Percentiles rank a stretch among this genome's conserved stretches.
Evolutionary conservation across 2,113 vertebrate genomes (phyloP).

Genomic region (Poecilia latipinna): DNA sequence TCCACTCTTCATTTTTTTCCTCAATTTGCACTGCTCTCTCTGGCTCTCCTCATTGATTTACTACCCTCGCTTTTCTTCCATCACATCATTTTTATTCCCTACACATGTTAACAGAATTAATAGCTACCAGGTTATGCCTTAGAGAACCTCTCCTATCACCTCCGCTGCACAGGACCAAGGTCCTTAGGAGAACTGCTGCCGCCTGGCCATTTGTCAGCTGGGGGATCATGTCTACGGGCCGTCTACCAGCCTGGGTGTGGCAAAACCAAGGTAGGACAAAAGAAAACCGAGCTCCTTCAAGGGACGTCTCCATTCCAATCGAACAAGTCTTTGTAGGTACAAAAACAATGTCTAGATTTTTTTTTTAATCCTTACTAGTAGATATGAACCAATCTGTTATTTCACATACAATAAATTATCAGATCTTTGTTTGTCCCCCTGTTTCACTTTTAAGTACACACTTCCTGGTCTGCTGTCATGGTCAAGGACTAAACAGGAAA

Average conservation of each 20-base stretch:
- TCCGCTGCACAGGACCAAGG: constrained; percentile 48
- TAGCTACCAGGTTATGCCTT: constrained; percentile 55
- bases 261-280: constrained; percentile 25
- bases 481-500: too few species aligned
- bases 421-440: too few species aligned
- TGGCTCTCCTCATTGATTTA: constrained; percentile 37
- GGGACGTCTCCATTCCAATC: neutral
- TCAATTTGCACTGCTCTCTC: constrained; percentile 7
- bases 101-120: constrained; percentile 58
- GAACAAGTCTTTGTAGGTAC: too few species aligned
- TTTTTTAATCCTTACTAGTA: too few species aligned
- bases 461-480: too few species aligned
- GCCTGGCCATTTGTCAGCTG: constrained; percentile 59
- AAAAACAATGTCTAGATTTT: too few species aligned
- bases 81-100: constrained; percentile 42
- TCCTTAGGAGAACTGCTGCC: constrained; percentile 60
- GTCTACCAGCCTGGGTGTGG: constrained; percentile 43
- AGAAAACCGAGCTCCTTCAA: constrained; percentile 28
- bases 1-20: constrained; percentile 9
- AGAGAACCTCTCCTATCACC: constrained; percentile 33
- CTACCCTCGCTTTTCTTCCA: constrained; percentile 10
- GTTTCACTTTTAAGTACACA: too few species aligned
- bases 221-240: constrained; percentile 47
- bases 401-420: too few species aligned
- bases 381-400: too few species aligned